Base-by-base conservation (phyloP, 1,140 invertebrate genomes). In the Adelges cooleyi region DNA sequence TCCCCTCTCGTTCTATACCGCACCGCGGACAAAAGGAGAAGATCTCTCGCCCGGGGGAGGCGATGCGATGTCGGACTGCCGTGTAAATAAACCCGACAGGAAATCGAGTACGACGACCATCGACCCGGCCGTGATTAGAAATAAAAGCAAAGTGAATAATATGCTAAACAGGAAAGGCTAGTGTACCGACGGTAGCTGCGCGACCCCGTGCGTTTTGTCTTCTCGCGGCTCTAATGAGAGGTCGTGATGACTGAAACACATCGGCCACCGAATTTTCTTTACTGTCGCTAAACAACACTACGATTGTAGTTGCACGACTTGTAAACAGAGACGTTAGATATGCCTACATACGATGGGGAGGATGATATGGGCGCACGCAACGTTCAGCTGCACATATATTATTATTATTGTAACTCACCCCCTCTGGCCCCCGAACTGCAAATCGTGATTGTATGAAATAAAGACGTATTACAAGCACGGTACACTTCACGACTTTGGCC, bases 371-470 rank as follows among this genome's bases (percentile, higher is more conserved):
- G 18, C 25, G 13, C 25, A 15, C 56, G 18, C 10, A 9, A n/a
- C 17, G n/a, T 17, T 44, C n/a, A 8, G 42, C 29, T 62, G 33
- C 42, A 54, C 23, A n/a, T 54, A 40, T 40, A 54, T 6, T 27
- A 13, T 11, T 50, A 50, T 17, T 15, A 18, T 50, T 27, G 27
- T 48, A 18, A 46, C 56, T 48, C 22, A 33, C 42, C 42, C 42
- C 53, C 38, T 40, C 53, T n/a, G n/a, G n/a, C n/a, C n/a, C 29
- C 29, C 29, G 54, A 38, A 59, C 40, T 25, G 40, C 29, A 33
- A 42, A 46, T 62, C 56, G 56, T 62, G 56, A 62, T 62, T 42
- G 56, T 29, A 62, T 29, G 56, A 62, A 62, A 62, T 62, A 46
- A 62, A 62, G 56, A 62, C 42, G 25, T 62, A 62, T 62, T 62